A percentile compares a stretch with the other conserved stretches of the same genome.
Evolutionary conservation across 2,113 vertebrate species (phyloP).

Genomic region (Mus musculus): DNA sequence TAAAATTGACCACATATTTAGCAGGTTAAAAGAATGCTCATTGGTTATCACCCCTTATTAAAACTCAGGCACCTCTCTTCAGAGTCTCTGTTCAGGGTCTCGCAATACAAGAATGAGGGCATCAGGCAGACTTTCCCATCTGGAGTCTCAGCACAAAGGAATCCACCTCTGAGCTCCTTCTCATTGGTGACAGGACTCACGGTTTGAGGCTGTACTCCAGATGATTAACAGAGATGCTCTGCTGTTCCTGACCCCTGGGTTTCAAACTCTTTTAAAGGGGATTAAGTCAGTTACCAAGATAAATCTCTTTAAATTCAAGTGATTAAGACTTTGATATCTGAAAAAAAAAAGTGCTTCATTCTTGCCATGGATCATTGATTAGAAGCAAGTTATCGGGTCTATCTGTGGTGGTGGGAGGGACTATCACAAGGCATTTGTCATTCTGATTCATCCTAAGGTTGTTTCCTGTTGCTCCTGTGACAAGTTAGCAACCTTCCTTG

Average conservation of each 20-base stretch:
- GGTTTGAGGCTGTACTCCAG: background rate
- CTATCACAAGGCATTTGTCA: background rate
- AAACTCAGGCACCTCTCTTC: background rate
- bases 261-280: slow-evolving; percentile 7
- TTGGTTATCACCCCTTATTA: background rate
- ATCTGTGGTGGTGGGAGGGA: background rate
- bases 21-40: background rate
- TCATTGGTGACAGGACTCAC: background rate
- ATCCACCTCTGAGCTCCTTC: background rate
- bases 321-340: background rate
- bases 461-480: background rate
- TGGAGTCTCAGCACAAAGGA: background rate
- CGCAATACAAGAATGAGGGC: background rate
- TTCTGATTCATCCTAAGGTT: background rate
- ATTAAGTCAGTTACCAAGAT: background rate
- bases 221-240: background rate
- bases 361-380: background rate
- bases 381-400: background rate
- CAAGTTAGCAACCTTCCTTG: background rate
- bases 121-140: background rate
- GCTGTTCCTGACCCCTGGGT: background rate
- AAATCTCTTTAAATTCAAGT: slow-evolving; percentile 28
- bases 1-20: background rate
- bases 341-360: background rate
- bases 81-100: background rate